phyloP scores from a whole-genome alignment of 2,888 invertebrate species.

The Timema cristinae region DNA sequence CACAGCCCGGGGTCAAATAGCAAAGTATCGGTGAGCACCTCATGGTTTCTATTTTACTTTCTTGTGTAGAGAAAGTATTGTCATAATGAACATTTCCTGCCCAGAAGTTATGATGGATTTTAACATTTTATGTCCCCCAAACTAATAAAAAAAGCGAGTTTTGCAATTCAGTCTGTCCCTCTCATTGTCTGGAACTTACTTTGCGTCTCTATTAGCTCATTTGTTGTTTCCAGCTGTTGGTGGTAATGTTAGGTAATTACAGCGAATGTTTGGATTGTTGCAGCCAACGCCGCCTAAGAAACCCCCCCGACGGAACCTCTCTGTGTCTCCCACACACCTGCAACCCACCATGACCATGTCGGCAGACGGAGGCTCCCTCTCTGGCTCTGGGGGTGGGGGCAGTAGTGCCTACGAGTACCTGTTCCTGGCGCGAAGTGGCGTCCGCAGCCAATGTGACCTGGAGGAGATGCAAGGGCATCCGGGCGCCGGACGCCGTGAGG shows the following conservation, averaged over 20 bases:
- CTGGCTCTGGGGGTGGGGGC: constrained; percentile 44
- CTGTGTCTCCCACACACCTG: constrained; percentile 78
- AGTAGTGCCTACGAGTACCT: constrained; percentile 61
- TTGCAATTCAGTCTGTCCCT: background rate
- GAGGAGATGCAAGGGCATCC: constrained; percentile 51
- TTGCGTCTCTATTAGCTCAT: background rate
- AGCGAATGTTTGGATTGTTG: constrained; percentile 31
- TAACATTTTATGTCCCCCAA: background rate
- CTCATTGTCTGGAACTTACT: background rate
- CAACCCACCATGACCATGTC: constrained; percentile 55
- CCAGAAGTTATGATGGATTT: background rate
- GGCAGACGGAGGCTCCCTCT: constrained; percentile 45
- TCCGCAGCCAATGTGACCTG: constrained; percentile 66
- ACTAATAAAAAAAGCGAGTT: background rate
- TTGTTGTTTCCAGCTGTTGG: background rate
- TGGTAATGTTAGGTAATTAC: background rate
- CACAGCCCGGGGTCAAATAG: constrained; percentile 56
- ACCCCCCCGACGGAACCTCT: constrained; percentile 80
- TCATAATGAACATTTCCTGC: background rate
- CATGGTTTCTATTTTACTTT: too few relatives aligned
- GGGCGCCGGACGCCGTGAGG: constrained; percentile 41
- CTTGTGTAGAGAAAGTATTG: too few relatives aligned
- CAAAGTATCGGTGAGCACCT: constrained; percentile 57
- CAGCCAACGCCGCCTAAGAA: constrained; percentile 86
- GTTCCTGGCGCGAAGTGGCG: constrained; percentile 60